Evolutionary conservation across 2,888 invertebrate genomes (phyloP).

Genomic region (Bellardia pandia): DNA sequence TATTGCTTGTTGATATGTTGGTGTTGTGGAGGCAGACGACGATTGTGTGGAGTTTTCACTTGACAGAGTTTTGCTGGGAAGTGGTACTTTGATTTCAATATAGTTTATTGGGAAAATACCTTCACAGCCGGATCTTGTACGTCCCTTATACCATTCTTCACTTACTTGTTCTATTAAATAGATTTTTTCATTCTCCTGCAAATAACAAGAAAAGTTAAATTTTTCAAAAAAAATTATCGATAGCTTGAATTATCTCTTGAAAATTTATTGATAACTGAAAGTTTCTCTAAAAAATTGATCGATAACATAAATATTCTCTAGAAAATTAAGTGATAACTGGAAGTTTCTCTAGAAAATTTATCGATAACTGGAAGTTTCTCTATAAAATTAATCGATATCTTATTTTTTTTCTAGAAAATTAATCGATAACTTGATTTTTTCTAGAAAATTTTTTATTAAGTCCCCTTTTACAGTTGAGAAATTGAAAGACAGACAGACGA

Average conservation of each 20-base stretch:
- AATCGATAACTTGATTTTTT: no score
- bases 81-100: slow-evolving; percentile 90
- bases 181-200: slow-evolving; percentile 90
- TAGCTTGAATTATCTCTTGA: no score
- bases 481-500: no score
- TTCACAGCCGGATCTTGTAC: slow-evolving; percentile 87
- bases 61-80: slow-evolving; percentile 83
- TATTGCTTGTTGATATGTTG: slow-evolving; percentile 57
- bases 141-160: slow-evolving; percentile 92
- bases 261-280: no score
- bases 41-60: slow-evolving; percentile 56
- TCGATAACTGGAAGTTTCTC: background rate
- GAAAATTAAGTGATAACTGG: background rate
- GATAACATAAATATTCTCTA: background rate
- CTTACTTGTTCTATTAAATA: slow-evolving; percentile 89
- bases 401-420: background rate
- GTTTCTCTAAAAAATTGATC: slow-evolving; percentile 21
- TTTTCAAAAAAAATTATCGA: slow-evolving; percentile 9
- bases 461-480: no score
- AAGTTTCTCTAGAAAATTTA: background rate
- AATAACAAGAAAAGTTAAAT: slow-evolving; percentile 77
- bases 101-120: slow-evolving; percentile 94
- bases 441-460: no score
- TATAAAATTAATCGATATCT: background rate
- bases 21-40: slow-evolving; percentile 54